A percentile compares a stretch with the other conserved stretches of the same genome.
These are phyloP conservation scores for Apis florea DNA, from an alignment of 1,140 invertebrate genomes.

Conservation along the genomic window DNA sequence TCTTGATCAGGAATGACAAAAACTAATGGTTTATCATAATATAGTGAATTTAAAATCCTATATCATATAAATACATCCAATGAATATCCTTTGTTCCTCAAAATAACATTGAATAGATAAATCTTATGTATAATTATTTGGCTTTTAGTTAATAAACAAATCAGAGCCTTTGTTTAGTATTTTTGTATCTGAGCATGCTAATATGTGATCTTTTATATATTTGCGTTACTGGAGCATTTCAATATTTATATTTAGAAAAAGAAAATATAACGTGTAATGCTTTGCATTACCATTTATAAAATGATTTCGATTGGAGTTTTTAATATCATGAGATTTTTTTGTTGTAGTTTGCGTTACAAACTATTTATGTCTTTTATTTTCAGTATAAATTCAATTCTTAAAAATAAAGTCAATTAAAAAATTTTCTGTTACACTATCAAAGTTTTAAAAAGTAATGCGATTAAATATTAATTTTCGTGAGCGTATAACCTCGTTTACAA, in stretches of 20 bases:
- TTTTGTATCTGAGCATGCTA: conserved; percentile 40
- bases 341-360: conserved; percentile 47
- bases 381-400: neutral
- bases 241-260: conserved; percentile 26
- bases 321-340: conserved; percentile 25
- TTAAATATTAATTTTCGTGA: conserved; percentile 25
- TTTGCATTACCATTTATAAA: conserved; percentile 33
- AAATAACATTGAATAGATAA: conserved; percentile 4
- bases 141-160: conserved; percentile 27
- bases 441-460: conserved; percentile 30
- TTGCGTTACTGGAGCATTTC: conserved; percentile 12
- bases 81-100: conserved; percentile 9
- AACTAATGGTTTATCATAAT: conserved; percentile 5
- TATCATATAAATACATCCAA: conserved; percentile 18
- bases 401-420: neutral
- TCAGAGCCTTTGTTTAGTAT: conserved; percentile 33
- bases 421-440: conserved; percentile 9
- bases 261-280: conserved; percentile 33
- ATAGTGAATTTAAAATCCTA: neutral
- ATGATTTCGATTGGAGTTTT: neutral
- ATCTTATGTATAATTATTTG: conserved; percentile 25
- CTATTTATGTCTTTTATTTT: conserved; percentile 31
- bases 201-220: conserved; percentile 45
- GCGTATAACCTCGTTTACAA: conserved; percentile 33
- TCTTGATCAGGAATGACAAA: conserved; percentile 23